These are phyloP conservation scores for Caiman crocodilus DNA, from an alignment of 2,797 vertebrate species.

Conservation along the genomic window DNA sequence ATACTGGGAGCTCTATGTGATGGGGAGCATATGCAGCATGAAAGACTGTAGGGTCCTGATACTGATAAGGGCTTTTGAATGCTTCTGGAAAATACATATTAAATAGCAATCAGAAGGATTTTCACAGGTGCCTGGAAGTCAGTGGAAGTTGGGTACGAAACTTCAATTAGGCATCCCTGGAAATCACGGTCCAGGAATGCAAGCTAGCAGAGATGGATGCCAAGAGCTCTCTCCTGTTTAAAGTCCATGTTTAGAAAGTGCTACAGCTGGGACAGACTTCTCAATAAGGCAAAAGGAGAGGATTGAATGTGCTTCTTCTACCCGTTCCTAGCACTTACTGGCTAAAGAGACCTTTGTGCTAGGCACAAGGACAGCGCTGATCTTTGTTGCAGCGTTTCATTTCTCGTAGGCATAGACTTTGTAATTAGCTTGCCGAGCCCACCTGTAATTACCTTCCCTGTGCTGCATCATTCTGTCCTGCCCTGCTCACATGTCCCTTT, in stretches of 20 bases:
- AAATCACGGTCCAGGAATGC: background rate
- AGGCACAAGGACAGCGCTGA: background rate
- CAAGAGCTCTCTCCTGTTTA: background rate
- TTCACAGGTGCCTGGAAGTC: background rate
- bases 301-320: background rate
- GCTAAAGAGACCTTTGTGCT: background rate
- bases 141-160: background rate
- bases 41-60: background rate
- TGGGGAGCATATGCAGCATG: background rate
- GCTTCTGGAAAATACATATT: background rate
- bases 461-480: background rate
- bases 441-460: background rate
- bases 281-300: background rate
- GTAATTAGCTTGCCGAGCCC: background rate
- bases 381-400: background rate
- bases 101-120: background rate
- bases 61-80: background rate
- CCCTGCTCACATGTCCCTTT: background rate
- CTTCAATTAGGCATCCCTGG: background rate
- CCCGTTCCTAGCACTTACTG: background rate
- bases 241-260: slow-evolving; percentile 10
- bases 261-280: background rate
- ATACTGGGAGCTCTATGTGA: background rate
- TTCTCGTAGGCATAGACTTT: background rate
- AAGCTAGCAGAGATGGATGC: background rate